Percentiles rank a stretch among this genome's conserved stretches.
phyloP scores from a whole-genome alignment of 2,888 invertebrate species.

The Abscondita cerata region DNA sequence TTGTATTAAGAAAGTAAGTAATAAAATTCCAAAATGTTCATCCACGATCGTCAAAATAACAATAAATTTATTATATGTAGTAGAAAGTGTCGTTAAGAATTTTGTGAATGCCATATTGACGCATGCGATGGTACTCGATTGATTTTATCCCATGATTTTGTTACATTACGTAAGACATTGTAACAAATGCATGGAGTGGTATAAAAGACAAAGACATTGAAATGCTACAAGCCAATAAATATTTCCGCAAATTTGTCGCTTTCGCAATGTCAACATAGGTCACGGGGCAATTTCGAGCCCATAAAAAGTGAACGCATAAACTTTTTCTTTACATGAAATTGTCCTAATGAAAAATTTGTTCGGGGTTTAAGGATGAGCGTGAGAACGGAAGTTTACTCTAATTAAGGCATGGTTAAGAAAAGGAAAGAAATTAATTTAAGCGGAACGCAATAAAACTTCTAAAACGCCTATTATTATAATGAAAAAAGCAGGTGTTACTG shows the following conservation, averaged over 20 bases:
- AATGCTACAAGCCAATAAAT: slow-evolving; percentile 1
- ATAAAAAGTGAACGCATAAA: too few species aligned
- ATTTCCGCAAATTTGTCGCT: neutral
- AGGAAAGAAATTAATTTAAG: too few species aligned
- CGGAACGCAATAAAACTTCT: too few species aligned
- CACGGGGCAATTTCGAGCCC: neutral
- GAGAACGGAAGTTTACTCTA: neutral
- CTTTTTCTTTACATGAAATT: too few species aligned
- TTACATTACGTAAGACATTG: too few species aligned
- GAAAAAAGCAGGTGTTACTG: slow-evolving; percentile 6
- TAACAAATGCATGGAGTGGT: too few species aligned
- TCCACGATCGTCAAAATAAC: slow-evolving; percentile 5
- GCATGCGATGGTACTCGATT: too few species aligned
- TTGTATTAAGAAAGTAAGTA: neutral
- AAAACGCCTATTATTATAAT: too few species aligned
- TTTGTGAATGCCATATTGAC: neutral
- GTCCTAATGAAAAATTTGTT: too few species aligned
- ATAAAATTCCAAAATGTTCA: slow-evolving; percentile 5
- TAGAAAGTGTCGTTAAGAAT: slow-evolving; percentile 5
- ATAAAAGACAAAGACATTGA: neutral
- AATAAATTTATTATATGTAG: slow-evolving; percentile 1
- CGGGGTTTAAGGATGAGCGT: neutral
- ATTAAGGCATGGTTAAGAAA: too few species aligned
- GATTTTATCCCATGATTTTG: too few species aligned
- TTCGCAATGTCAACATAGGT: slow-evolving; percentile 1